Conservation (phyloP, 1,140 invertebrate species). For the Drosophila guanche region DNA sequence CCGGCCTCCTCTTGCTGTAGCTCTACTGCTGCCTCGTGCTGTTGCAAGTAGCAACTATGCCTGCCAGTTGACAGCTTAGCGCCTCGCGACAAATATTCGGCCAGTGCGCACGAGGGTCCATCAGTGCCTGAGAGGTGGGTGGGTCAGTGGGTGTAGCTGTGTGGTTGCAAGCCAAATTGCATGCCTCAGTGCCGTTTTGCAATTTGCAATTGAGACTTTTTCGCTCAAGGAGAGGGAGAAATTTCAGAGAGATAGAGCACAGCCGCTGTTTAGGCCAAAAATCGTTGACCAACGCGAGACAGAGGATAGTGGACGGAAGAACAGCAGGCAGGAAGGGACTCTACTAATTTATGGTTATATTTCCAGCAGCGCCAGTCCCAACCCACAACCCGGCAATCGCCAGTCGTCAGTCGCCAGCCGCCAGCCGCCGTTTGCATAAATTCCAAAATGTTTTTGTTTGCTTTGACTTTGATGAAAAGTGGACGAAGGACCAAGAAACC, state of each 20-base stretch:
- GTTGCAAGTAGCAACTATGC: conserved; percentile 35
- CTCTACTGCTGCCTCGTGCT: conserved; percentile 2
- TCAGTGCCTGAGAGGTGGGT: not conserved
- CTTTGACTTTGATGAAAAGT: conserved; percentile 68
- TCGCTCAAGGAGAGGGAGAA: conserved; percentile 32
- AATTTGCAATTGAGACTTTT: conserved; percentile 81
- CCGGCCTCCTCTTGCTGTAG: conserved; percentile 8
- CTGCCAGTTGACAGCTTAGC: conserved; percentile 79
- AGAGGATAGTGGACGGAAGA: conserved; percentile 1
- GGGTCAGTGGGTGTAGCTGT: conserved; percentile 8
- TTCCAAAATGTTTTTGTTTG: conserved; percentile 74
- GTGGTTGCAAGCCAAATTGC: conserved; percentile 58
- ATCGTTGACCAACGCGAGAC: conserved; percentile 28
- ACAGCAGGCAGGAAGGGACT: not conserved
- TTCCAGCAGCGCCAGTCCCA: too few relatives aligned
- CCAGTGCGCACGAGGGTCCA: conserved; percentile 6
- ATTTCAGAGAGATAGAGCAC: not conserved
- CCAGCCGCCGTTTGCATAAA: conserved; percentile 72
- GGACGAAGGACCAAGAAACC: conserved; percentile 7
- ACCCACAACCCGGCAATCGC: conserved; percentile 15
- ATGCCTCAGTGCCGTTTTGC: conserved; percentile 74
- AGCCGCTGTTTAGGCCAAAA: conserved; percentile 28
- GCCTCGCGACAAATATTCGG: conserved; percentile 57
- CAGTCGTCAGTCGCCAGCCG: conserved; percentile 20
- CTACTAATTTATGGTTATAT: conserved; percentile 68